Evolutionary conservation across 2,888 invertebrate species (phyloP).

Genomic region (Hymenopus coronatus): DNA sequence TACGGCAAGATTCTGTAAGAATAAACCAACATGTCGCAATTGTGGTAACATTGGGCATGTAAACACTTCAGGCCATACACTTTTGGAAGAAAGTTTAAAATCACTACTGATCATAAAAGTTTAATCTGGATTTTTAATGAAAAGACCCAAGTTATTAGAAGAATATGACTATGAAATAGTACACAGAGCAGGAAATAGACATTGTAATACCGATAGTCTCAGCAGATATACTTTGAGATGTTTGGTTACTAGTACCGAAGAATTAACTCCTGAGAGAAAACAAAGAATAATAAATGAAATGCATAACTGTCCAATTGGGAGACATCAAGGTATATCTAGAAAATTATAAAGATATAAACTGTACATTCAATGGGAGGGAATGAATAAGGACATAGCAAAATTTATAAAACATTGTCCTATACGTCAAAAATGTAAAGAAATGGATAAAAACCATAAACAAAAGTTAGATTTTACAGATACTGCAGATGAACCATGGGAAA

Average conservation of each 20-base stretch:
- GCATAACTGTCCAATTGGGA: neutral
- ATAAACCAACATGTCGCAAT: too few species aligned
- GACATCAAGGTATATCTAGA: neutral
- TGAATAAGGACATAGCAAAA: neutral
- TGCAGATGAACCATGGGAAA: neutral
- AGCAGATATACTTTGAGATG: neutral
- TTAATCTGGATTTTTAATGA: slow-evolving; percentile 7
- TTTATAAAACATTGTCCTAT: neutral
- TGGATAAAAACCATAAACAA: neutral
- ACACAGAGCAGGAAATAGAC: slow-evolving; percentile 10
- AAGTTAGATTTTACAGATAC: neutral
- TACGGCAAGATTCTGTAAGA: too few species aligned
- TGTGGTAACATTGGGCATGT: too few species aligned
- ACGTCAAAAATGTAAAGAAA: neutral
- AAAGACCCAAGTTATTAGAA: slow-evolving; percentile 12
- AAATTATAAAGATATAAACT: neutral
- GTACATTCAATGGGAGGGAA: neutral
- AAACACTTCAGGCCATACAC: slow-evolving; percentile 27
- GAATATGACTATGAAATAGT: slow-evolving; percentile 21
- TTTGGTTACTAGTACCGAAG: too few species aligned
- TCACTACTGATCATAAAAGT: slow-evolving; percentile 26
- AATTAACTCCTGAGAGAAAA: neutral
- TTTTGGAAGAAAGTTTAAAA: slow-evolving; percentile 22
- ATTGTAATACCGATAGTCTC: slow-evolving; percentile 22
- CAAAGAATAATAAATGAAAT: neutral